These are phyloP conservation scores for Ailuropoda melanoleuca DNA, from an alignment of 2,113 vertebrate genomes.

Conservation along the genomic window DNA sequence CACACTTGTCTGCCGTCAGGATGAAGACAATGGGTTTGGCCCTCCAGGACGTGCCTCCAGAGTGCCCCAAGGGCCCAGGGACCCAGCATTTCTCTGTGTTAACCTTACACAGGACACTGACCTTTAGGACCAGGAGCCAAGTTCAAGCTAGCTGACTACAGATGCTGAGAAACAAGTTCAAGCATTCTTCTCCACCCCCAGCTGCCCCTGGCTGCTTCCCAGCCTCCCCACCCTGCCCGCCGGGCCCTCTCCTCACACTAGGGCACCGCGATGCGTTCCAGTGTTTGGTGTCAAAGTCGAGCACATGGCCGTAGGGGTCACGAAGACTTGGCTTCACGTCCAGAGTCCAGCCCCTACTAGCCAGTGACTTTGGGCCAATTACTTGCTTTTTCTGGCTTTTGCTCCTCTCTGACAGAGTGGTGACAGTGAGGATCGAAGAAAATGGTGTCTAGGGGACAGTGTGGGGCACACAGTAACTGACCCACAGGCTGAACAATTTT, in stretches of 20 bases:
- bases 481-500: accelerated
- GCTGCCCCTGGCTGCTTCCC: accelerated
- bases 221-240: not conserved
- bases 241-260: accelerated
- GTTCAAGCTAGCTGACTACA: accelerated
- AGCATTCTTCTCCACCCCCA: accelerated
- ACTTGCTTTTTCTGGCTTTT: accelerated
- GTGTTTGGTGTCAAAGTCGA: accelerated
- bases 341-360: not conserved
- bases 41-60: not conserved
- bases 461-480: accelerated
- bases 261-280: accelerated
- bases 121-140: not conserved
- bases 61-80: accelerated
- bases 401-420: not conserved
- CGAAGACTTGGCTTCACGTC: not conserved
- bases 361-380: accelerated
- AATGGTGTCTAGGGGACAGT: accelerated
- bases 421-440: too few species aligned
- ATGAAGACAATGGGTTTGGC: not conserved
- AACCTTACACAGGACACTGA: accelerated
- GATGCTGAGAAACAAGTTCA: not conserved
- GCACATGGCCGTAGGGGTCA: accelerated
- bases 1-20: accelerated
- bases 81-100: not conserved